Base-by-base conservation (phyloP, 2,113 vertebrate species). In the Chamaea fasciata region DNA sequence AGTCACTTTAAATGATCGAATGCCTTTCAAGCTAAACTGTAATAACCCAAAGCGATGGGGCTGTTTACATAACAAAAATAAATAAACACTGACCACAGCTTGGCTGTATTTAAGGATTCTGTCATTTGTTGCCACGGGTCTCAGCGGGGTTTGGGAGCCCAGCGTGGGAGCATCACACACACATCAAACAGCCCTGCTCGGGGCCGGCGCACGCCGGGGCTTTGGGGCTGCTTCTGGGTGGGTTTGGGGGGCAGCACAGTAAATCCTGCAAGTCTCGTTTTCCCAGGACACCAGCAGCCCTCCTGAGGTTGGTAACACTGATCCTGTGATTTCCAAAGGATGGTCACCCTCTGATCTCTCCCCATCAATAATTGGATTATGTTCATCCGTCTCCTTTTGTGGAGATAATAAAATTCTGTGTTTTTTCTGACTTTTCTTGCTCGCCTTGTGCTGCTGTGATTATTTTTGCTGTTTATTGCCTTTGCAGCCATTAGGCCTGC, bases 1-100 rank as follows among this genome's bases (percentile, higher is more conserved):
- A 94, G 82, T 65, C n/a, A 30, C 84, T 97, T 96, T 13, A 76
- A 93, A 73, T 39, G 49, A 86, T 91, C 75, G 81, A 91, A 82
- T 86, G 65, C 59, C 71, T 89, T 93, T 96, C 67, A 74, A 76
- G 68, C 63, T 91, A 75, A 90, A 89, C 92, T 71, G 44, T n/a
- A 93, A 79, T 71, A 89, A 96, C 83, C 92, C 92, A 56, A 82
- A 96, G 52, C 11, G 6, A 93, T 30, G 92, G 92, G 89, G 69
- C 27, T 97, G 92, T 96, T 96, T 97, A 94, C 91, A 93, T 94
- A 96, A 96, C 70, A 91, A 88, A 95, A 94, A 91, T 92, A 97
- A 97, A 97, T 90, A 97, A 97, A 96, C 89, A 95, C 39, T 96
- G 93, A 37, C 94, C 85, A 49, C 77, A 92, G 83, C 92, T 94